phyloP scores from a whole-genome alignment of 1,140 invertebrate species.

The Aricia agestis region DNA sequence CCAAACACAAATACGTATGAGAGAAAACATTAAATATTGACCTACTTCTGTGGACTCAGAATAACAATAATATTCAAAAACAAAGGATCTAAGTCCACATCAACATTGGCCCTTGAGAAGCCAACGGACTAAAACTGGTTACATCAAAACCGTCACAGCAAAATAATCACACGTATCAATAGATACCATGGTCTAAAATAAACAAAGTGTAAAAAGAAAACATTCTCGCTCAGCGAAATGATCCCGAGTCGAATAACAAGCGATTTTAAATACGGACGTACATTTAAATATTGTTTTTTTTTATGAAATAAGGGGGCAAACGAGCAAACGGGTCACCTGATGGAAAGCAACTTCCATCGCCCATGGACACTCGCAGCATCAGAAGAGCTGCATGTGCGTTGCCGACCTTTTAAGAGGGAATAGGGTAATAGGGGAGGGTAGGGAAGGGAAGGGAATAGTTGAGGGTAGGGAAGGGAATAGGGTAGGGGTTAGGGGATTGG shows the following conservation, averaged over 20 bases:
- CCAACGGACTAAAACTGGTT: constrained; percentile 23
- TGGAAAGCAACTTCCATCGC: too few species aligned
- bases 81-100: constrained; percentile 9
- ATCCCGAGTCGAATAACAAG: constrained; percentile 38
- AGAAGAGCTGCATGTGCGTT: too few species aligned
- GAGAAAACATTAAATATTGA: constrained; percentile 40
- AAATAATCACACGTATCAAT: constrained; percentile 67
- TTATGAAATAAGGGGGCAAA: too few species aligned
- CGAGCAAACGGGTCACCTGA: too few species aligned
- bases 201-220: constrained; percentile 29
- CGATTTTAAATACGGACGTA: constrained; percentile 20
- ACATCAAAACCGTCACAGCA: constrained; percentile 60
- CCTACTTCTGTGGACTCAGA: constrained; percentile 23
- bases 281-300: not conserved
- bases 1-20: constrained; percentile 31
- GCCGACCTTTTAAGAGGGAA: too few species aligned
- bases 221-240: constrained; percentile 54
- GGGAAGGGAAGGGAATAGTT: too few species aligned
- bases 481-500: too few species aligned
- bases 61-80: constrained; percentile 24
- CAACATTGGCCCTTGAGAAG: not conserved
- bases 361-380: too few species aligned
- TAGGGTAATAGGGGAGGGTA: too few species aligned
- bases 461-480: too few species aligned
- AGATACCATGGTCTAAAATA: constrained; percentile 54